These are phyloP conservation scores for Saguinus imperator DNA, from an alignment of 2,113 vertebrate genomes.

Conservation along the genomic window DNA sequence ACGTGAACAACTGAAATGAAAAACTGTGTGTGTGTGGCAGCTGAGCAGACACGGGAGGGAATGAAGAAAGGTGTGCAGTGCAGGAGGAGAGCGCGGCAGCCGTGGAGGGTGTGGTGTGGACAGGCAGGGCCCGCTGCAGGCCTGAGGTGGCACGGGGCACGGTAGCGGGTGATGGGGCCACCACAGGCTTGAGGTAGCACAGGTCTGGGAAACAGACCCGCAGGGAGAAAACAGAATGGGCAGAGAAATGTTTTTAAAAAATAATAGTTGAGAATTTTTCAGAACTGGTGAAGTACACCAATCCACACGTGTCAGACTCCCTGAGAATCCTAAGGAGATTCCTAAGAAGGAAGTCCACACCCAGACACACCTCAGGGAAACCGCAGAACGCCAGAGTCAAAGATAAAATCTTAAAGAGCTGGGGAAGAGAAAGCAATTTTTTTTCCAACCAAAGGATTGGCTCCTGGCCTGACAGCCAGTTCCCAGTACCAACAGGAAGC, in stretches of 20 bases:
- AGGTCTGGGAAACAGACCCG: neutral
- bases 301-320: neutral
- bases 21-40: neutral
- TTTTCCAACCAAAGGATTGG: no score
- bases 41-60: fast-evolving
- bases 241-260: neutral
- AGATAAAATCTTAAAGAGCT: neutral
- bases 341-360: neutral
- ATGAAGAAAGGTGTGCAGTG: fast-evolving
- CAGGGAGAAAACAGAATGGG: neutral
- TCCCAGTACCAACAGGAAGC: neutral
- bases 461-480: fast-evolving
- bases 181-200: no score
- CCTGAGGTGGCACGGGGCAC: no score
- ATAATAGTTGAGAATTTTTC: neutral
- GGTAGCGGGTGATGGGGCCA: neutral
- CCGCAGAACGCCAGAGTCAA: neutral
- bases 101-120: no score
- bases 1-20: fast-evolving
- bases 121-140: no score
- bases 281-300: neutral
- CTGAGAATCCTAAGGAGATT: neutral
- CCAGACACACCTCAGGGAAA: neutral
- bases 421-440: neutral
- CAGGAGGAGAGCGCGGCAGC: fast-evolving